Conservation (phyloP, 2,888 invertebrate genomes). For the Sericinus montela region DNA sequence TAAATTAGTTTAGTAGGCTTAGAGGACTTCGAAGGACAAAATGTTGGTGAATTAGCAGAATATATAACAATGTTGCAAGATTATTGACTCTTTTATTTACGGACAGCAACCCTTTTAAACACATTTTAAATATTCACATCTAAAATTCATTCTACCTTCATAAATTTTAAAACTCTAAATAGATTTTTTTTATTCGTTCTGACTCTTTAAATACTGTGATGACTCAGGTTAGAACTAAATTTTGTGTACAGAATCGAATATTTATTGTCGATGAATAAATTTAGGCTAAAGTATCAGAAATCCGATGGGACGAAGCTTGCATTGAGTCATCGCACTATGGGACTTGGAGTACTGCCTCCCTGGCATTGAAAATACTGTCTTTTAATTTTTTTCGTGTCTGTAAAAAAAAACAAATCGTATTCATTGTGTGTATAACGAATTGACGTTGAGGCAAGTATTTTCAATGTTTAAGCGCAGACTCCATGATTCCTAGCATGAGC, state of each 20-base stretch:
- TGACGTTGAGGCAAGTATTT: slow-evolving; percentile 1
- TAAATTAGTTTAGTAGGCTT: slow-evolving; percentile 52
- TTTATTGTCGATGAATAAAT: slow-evolving; percentile 1
- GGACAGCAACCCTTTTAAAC: slow-evolving; percentile 45
- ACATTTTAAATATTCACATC: slow-evolving; percentile 47
- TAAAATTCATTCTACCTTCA: slow-evolving; percentile 57
- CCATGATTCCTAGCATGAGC: slow-evolving; percentile 16
- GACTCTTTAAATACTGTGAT: slow-evolving; percentile 68
- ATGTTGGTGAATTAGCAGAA: slow-evolving; percentile 69
- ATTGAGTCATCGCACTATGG: slow-evolving; percentile 79
- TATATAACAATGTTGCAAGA: slow-evolving; percentile 75
- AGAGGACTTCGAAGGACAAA: slow-evolving; percentile 42
- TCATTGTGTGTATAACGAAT: too few relatives aligned
- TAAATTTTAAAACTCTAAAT: slow-evolving; percentile 43
- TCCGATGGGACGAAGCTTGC: slow-evolving; percentile 74
- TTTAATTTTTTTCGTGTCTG: neutral
- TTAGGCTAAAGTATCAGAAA: slow-evolving; percentile 29
- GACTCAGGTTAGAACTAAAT: slow-evolving; percentile 59
- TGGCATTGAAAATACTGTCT: slow-evolving; percentile 28
- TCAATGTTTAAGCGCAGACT: slow-evolving; percentile 7
- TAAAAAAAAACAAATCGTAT: too few relatives aligned
- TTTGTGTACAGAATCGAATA: neutral
- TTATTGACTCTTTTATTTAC: slow-evolving; percentile 67
- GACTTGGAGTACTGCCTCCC: slow-evolving; percentile 52
- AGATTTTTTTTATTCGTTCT: slow-evolving; percentile 39